Base-by-base conservation (phyloP, 2,797 vertebrate species). In the Eremophila alpestris region DNA sequence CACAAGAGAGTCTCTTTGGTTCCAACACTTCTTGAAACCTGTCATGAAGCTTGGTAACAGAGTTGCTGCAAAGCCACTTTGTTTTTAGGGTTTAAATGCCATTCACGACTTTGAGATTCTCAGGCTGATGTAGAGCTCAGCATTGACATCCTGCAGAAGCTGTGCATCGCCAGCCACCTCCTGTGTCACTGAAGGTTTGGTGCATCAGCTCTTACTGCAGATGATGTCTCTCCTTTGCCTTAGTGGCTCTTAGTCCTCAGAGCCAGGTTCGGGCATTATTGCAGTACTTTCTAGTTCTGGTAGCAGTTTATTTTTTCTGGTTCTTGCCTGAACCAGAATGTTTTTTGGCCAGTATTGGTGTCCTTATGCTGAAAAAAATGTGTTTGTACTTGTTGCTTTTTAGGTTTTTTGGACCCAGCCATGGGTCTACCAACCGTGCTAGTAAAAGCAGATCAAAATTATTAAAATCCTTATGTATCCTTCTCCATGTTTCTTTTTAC, bases 121-220 rank as follows among this genome's bases (percentile, higher is more conserved):
- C 7, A 27, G 43, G 48, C 76, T 16, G 0, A 59, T 2, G 0
- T 17, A 46, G 62, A 78, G 58, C 19, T 88, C 26, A 12, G 0
- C 0, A 0, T 5, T 45, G 45, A 24, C 52, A 55, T 62, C 2
- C 8, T 48, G 1, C 5, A 52, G 59, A 70, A 83, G 23, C 23
- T 55, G 36, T 76, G 45, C 51, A 29, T 65, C 55, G 8, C 19
- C 27, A 49, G 19, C 40, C 38, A 18, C 36, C 22, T 77, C 14
- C 43, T 48, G 14, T 55, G 30, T 63, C 38, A 24, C 23, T 67
- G 71, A 41, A 46, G 40, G 43, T 36, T 81, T 54, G 29, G 13
- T 55, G 18, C 41, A 41, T 52, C 41, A 41, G 21, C n/a, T 83
- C 67, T 59, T 81, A 10, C 11, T 80, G 27, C 27, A 76, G n/a